A percentile compares a stretch with the other conserved stretches of the same genome.
Evolutionary conservation across 2,797 vertebrate genomes (phyloP).

Genomic region (Sus cebifrons): DNA sequence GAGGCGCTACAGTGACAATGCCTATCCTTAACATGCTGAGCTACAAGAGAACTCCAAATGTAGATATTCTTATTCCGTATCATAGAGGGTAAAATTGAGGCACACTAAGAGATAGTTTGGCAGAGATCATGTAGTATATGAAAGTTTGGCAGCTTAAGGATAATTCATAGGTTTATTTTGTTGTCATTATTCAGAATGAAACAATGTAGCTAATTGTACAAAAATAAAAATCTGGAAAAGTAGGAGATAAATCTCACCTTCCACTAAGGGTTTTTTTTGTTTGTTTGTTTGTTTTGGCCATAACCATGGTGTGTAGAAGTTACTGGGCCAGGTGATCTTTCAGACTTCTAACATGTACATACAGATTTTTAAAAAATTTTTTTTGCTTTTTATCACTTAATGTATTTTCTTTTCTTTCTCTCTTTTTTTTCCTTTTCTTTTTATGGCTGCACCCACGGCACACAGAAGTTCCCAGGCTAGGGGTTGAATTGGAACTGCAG

Average conservation of each 20-base stretch:
- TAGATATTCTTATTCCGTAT: neutral
- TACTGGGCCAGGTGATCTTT: neutral
- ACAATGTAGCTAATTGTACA: neutral
- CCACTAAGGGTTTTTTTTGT: neutral
- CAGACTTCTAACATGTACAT: neutral
- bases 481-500: too few relatives aligned
- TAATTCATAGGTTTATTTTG: neutral
- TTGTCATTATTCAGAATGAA: slow-evolving; percentile 21
- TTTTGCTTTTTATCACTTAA: slow-evolving; percentile 57
- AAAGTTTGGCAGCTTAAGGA: neutral
- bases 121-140: neutral
- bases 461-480: too few relatives aligned
- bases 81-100: slow-evolving; percentile 46
- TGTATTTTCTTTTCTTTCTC: neutral
- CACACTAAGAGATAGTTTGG: neutral
- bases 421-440: too few relatives aligned
- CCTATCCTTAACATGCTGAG: too few relatives aligned
- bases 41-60: neutral
- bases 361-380: neutral
- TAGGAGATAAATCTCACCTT: slow-evolving; percentile 19
- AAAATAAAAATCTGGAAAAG: slow-evolving; percentile 7
- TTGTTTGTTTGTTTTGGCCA: too few relatives aligned
- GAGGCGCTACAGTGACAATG: too few relatives aligned
- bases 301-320: too few relatives aligned
- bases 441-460: too few relatives aligned